Percentiles rank a stretch among this genome's conserved stretches.
These are phyloP conservation scores for Gonioctena quinquepunctata DNA, from an alignment of 1,140 invertebrate species.

Conservation along the genomic window DNA sequence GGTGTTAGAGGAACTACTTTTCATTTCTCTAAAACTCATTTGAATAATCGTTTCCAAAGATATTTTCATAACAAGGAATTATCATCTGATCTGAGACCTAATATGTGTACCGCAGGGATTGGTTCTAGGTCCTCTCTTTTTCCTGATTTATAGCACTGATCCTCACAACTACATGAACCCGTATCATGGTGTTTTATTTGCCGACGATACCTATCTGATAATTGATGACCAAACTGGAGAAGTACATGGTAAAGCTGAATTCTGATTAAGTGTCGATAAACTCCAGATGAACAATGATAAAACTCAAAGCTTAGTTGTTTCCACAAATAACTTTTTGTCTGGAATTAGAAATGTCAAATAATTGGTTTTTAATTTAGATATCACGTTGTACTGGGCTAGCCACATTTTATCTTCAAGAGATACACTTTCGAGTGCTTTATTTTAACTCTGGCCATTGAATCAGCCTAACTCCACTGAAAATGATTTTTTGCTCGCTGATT, in stretches of 20 bases:
- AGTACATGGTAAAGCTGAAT: not conserved
- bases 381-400: not conserved
- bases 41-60: not conserved
- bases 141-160: too few species aligned
- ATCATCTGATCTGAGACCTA: not conserved
- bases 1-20: too few species aligned
- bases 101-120: not conserved
- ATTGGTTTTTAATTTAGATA: too few species aligned
- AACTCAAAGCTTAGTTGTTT: not conserved
- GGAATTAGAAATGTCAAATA: not conserved
- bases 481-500: not conserved
- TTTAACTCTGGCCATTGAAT: not conserved
- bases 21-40: too few species aligned
- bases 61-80: not conserved
- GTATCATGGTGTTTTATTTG: too few species aligned
- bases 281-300: not conserved
- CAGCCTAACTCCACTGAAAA: not conserved
- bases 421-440: not conserved
- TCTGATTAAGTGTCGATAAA: not conserved
- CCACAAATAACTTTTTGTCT: not conserved
- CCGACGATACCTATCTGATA: not conserved
- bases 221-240: not conserved
- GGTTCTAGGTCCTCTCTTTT: not conserved
- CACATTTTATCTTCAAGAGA: not conserved
- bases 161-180: too few species aligned